phyloP scores from a whole-genome alignment of 1,140 invertebrate genomes.

The Akabosia matsudoensis region DNA sequence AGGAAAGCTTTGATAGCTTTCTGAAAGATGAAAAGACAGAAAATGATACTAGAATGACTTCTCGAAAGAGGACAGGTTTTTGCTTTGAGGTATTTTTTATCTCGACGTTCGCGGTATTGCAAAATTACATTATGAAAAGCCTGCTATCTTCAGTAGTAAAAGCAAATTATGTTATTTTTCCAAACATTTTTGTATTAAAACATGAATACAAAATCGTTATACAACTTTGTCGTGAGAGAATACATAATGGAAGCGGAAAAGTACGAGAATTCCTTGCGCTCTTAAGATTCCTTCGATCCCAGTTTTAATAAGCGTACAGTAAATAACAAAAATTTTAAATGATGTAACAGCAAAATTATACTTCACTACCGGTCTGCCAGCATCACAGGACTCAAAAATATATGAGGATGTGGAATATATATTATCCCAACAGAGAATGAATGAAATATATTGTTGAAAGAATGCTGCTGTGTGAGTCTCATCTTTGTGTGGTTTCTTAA shows the following conservation, averaged over 20 bases:
- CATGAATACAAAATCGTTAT: no score
- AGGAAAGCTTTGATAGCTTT: no score
- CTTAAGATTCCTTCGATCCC: no score
- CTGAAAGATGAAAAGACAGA: not conserved
- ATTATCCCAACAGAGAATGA: not conserved
- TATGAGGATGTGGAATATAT: not conserved
- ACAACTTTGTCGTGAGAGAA: no score
- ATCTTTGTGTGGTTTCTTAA: not conserved
- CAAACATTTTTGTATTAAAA: no score
- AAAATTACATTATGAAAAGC: no score
- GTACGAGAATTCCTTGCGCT: no score
- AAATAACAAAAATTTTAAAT: not conserved
- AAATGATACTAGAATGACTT: not conserved
- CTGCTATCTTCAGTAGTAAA: no score
- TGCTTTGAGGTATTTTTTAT: not conserved
- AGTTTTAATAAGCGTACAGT: no score
- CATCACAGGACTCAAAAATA: not conserved
- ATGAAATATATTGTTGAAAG: not conserved
- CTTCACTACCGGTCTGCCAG: not conserved
- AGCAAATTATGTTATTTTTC: no score
- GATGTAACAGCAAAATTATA: not conserved
- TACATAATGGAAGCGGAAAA: no score
- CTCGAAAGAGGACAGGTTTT: not conserved
- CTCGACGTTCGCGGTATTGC: not conserved
- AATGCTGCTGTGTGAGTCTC: not conserved